Percentiles rank a stretch among this genome's conserved stretches.
Conservation (phyloP, 2,797 vertebrate genomes). For the Phataginus tricuspis region DNA sequence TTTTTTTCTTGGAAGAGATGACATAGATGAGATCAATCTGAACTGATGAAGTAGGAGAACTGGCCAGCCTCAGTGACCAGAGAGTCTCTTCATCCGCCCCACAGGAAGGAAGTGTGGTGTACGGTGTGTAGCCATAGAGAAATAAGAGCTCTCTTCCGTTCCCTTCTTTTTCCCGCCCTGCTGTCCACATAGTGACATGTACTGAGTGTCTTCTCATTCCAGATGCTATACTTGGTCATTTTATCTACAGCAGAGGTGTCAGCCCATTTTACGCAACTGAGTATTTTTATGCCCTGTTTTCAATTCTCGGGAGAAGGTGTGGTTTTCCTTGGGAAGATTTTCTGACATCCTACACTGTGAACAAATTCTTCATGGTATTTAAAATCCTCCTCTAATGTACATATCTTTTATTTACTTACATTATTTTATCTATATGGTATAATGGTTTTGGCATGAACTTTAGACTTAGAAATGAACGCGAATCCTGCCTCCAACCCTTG, state of each 20-base stretch:
- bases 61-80: fast-evolving
- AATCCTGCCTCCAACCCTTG: background rate
- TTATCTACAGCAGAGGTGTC: background rate
- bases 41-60: background rate
- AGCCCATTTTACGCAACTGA: background rate
- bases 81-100: background rate
- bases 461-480: background rate
- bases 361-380: background rate
- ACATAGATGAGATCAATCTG: background rate
- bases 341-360: background rate
- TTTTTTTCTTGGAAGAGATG: background rate
- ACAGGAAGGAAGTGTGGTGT: fast-evolving
- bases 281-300: background rate
- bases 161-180: no score
- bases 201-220: background rate
- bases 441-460: background rate
- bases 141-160: background rate
- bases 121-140: background rate
- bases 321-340: background rate
- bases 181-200: no score
- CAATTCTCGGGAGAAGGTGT: background rate
- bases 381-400: background rate
- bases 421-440: background rate
- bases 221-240: background rate
- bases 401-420: background rate